These are phyloP conservation scores for Mycalesis mineus DNA, from an alignment of 2,888 invertebrate species.

Conservation along the genomic window DNA sequence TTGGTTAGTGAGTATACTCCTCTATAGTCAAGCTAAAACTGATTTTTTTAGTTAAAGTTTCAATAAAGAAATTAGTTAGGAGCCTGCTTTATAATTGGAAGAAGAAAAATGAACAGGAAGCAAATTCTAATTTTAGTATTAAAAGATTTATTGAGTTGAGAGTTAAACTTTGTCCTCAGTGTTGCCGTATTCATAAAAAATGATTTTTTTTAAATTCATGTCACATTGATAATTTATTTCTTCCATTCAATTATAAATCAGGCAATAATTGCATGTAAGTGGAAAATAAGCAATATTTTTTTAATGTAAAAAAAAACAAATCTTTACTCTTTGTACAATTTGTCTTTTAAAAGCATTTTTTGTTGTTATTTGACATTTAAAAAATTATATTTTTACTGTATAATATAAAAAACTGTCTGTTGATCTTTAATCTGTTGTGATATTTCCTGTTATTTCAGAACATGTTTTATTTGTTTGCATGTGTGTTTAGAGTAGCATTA, in stretches of 20 bases:
- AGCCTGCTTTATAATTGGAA: no score
- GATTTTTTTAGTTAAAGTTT: not conserved
- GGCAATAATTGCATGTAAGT: constrained; percentile 14
- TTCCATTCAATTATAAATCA: not conserved
- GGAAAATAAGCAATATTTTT: not conserved
- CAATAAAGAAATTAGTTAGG: no score
- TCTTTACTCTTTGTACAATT: not conserved
- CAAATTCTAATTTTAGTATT: no score
- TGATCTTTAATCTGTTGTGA: constrained; percentile 4
- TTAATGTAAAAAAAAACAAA: not conserved
- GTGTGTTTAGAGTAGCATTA: not conserved
- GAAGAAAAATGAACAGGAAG: no score
- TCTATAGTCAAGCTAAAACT: not conserved
- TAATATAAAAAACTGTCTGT: not conserved
- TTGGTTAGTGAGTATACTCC: constrained; percentile 35
- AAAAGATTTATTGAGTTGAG: no score
- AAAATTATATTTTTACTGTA: constrained; percentile 7
- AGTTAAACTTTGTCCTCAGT: no score
- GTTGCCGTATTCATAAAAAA: no score
- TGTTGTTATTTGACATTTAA: not conserved
- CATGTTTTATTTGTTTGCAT: not conserved
- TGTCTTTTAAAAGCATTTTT: not conserved
- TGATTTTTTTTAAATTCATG: no score
- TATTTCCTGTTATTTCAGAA: not conserved
- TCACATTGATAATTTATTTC: no score